phyloP scores from a whole-genome alignment of 2,113 vertebrate genomes.

The Cyrtonyx montezumae region DNA sequence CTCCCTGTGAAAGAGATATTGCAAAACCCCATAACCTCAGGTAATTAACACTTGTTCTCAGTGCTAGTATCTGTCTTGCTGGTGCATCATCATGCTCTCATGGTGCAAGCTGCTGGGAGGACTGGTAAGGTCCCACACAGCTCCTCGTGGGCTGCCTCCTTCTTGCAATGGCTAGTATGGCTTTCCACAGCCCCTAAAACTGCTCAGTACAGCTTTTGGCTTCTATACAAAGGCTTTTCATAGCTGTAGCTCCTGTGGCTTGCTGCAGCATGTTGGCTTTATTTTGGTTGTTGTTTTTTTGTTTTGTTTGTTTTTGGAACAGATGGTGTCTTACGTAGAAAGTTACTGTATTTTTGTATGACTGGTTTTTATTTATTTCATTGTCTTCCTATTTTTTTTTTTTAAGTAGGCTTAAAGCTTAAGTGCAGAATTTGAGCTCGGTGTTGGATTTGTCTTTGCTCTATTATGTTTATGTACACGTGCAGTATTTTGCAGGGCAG shows the following conservation, averaged over 20 bases:
- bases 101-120: neutral
- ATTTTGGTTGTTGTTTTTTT: neutral
- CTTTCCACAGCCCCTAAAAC: neutral
- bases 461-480: neutral
- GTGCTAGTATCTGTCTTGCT: neutral
- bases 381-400: neutral
- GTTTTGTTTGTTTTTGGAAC: neutral
- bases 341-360: slow-evolving; percentile 50
- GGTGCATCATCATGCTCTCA: neutral
- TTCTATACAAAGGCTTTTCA: slow-evolving; percentile 40
- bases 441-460: neutral
- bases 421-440: neutral
- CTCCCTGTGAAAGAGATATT: slow-evolving; percentile 19
- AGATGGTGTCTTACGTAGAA: slow-evolving; percentile 67
- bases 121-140: neutral
- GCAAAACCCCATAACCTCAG: slow-evolving; percentile 7
- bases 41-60: neutral
- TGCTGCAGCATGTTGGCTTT: slow-evolving; percentile 26
- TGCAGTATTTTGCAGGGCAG: neutral
- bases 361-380: neutral
- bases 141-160: neutral
- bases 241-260: slow-evolving; percentile 61
- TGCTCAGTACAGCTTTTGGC: slow-evolving; percentile 30
- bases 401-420: neutral
- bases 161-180: neutral